These are phyloP conservation scores for Muscicapa comitata DNA, from an alignment of 2,797 vertebrate genomes.

Conservation along the genomic window DNA sequence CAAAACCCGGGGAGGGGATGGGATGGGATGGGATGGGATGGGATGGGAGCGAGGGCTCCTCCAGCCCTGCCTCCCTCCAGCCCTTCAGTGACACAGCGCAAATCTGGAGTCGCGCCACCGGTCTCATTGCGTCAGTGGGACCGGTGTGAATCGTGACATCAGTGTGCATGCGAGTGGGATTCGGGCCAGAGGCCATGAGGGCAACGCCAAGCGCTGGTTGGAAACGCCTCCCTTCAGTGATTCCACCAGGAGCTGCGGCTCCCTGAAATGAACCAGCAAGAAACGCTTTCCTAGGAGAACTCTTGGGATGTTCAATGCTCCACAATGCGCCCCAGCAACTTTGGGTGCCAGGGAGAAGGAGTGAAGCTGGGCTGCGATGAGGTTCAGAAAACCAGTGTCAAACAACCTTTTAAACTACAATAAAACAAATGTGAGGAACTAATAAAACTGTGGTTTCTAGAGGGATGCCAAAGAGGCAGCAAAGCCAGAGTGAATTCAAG, in stretches of 20 bases:
- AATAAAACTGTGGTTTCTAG: background rate
- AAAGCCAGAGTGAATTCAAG: background rate
- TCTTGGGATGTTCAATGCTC: background rate
- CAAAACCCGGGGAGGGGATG: background rate
- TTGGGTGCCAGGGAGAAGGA: background rate
- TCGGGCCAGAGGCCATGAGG: background rate
- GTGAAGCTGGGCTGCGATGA: background rate
- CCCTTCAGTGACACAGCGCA: slow-evolving; percentile 21
- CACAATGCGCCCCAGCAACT: background rate
- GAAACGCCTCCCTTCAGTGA: background rate
- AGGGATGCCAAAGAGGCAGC: background rate
- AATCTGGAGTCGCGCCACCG: background rate
- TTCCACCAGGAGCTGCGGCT: background rate
- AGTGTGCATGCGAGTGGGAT: background rate
- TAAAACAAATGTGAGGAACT: background rate
- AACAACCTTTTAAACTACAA: background rate
- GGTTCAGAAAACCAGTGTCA: background rate
- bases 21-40: no score
- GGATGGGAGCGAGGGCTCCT: background rate
- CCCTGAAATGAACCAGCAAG: background rate
- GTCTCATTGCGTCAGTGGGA: background rate
- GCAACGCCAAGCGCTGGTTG: background rate
- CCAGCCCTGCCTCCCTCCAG: background rate
- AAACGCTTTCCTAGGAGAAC: background rate
- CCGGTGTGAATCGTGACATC: background rate